A percentile compares a stretch with the other conserved stretches of the same genome.
Conservation (phyloP, 2,888 invertebrate genomes). For the Acleris sparsana region DNA sequence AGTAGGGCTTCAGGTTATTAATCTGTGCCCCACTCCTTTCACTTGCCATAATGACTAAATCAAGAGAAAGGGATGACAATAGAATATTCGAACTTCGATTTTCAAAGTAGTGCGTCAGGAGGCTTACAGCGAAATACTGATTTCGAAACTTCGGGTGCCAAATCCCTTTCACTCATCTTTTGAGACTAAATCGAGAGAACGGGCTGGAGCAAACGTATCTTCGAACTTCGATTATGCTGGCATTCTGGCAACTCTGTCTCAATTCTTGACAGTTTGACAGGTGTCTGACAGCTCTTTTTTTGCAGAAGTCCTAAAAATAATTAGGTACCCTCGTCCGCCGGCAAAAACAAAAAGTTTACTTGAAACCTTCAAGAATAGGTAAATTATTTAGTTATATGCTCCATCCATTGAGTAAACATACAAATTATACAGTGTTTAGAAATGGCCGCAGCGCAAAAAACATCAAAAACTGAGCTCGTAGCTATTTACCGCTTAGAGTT, state of each 20-base stretch:
- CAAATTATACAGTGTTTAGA: background rate
- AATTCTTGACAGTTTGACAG: background rate
- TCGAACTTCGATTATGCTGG: no score
- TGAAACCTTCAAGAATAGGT: background rate
- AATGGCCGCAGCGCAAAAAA: slow-evolving; percentile 25
- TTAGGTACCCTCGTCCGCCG: slow-evolving; percentile 14
- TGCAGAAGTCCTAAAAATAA: background rate
- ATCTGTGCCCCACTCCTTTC: no score
- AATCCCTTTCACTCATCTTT: no score
- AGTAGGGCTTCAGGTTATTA: no score
- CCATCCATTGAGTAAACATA: background rate
- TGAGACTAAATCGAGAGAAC: no score
- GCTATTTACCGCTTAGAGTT: slow-evolving; percentile 63
- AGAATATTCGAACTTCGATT: no score
- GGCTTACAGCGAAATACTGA: no score
- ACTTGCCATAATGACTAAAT: no score
- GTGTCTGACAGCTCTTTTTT: background rate
- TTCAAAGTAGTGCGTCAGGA: no score
- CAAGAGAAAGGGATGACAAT: no score
- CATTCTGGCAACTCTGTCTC: background rate
- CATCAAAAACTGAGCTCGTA: slow-evolving; percentile 46
- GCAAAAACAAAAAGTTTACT: slow-evolving; percentile 19
- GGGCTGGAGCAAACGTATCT: no score
- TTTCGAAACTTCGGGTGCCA: no score
- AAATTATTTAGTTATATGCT: slow-evolving; percentile 1